Conservation (phyloP, 2,888 invertebrate genomes). For the Eupsilia transversa region DNA sequence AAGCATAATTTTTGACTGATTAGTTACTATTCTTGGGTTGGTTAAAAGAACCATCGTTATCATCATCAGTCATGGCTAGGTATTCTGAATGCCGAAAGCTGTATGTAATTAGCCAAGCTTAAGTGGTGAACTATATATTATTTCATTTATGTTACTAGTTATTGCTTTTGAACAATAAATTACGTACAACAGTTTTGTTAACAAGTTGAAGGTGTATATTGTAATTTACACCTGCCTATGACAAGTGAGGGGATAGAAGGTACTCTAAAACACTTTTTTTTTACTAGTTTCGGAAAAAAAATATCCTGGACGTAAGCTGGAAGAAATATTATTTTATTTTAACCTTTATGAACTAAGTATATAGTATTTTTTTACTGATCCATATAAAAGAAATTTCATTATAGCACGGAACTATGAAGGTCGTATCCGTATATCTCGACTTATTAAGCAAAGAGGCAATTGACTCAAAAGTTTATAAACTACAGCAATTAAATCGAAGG, state of each 20-base stretch:
- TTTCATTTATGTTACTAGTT: no score
- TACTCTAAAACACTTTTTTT: background rate
- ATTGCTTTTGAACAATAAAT: no score
- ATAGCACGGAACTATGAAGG: slow-evolving; percentile 3
- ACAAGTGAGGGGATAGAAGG: background rate
- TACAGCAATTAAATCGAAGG: background rate
- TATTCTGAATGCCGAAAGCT: no score
- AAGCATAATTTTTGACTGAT: no score
- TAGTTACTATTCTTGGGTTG: background rate
- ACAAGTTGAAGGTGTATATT: no score
- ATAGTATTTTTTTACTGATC: background rate
- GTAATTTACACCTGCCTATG: no score
- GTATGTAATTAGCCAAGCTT: no score
- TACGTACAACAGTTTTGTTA: background rate
- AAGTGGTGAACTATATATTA: no score
- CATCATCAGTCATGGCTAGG: background rate
- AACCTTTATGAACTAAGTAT: slow-evolving; percentile 5
- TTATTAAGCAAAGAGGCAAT: slow-evolving; percentile 13
- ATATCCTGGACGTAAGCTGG: background rate
- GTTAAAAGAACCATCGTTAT: background rate
- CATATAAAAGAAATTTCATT: slow-evolving; percentile 17
- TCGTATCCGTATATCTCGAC: slow-evolving; percentile 2
- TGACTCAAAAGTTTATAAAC: slow-evolving; percentile 8
- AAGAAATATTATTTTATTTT: background rate
- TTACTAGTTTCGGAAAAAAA: background rate